Base-by-base conservation (phyloP, 1,140 invertebrate genomes). In the Theocolax elegans region DNA sequence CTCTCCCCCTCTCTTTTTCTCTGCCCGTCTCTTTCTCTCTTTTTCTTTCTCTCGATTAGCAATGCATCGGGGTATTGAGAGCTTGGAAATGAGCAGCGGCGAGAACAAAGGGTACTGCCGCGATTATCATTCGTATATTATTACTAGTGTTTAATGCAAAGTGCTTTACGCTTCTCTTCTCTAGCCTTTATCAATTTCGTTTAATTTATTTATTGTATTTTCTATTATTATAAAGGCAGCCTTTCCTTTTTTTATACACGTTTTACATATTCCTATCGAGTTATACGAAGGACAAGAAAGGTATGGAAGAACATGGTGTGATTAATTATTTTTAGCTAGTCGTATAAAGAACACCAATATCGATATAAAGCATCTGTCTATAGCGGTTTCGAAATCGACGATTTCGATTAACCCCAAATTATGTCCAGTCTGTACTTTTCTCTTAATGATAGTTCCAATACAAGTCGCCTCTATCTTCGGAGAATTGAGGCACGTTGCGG, bases 351-450 rank as follows among this genome's bases (percentile, higher is more conserved):
- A 35, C 10, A 35, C 10, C 31, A 4, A 35, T 35, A 35, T 44
- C 3, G 19, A 23, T 53, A 29, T 17, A 54, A 54, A 29, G 31
- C 51, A 54, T 54, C 51, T 54, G 51, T 21, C 29, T 13, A 1
- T 2, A n/a, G n/a, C 15, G 15, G 15, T 58, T 58, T 19, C 13
- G 54, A 58, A 58, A 58, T 58, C 54, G 17, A 58, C 31, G 54
- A 23, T 58, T 58, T 60, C 56, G 56, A 60, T 60, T 42, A 44
- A 60, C 12, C 35, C 56, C 10, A 44, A 60, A 60, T 60, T 60
- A 44, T 44, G 56, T 2, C 56, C 15, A 35, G 54, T 23, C 56
- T 27, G 56, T 44, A 42, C 10, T 60, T 42, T 44, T 29, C 56
- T 7, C 40, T 0, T 59, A 60, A 60, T 60, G 56, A 44, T 60